phyloP scores from a whole-genome alignment of 2,888 invertebrate species.

The Halictus ligatus region DNA sequence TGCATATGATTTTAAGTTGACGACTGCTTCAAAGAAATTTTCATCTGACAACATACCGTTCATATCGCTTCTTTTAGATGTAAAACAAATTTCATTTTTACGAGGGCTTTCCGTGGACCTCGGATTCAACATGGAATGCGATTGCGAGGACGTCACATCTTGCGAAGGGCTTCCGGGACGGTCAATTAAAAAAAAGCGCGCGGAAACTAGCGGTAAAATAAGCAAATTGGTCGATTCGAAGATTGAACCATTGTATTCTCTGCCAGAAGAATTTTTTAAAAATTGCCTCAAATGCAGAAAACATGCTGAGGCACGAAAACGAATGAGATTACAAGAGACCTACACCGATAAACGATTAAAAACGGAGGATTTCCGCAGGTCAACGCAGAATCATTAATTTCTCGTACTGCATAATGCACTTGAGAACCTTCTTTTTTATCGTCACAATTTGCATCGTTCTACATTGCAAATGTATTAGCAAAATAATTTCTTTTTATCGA shows the following conservation, averaged over 20 bases:
- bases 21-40: too few species aligned
- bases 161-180: conserved; percentile 41
- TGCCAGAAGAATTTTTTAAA: conserved; percentile 87
- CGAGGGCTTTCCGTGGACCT: neutral
- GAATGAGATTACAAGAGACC: conserved; percentile 18
- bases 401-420: neutral
- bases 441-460: neutral
- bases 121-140: conserved; percentile 48
- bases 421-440: neutral
- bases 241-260: conserved; percentile 87
- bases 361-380: conserved; percentile 64
- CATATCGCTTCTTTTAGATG: neutral
- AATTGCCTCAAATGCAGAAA: conserved; percentile 35
- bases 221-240: conserved; percentile 62
- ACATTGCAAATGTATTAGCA: neutral
- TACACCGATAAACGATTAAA: conserved; percentile 51
- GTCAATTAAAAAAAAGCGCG: conserved; percentile 12
- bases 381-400: neutral
- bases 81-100: neutral
- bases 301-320: neutral
- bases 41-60: neutral
- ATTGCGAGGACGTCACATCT: conserved; percentile 35
- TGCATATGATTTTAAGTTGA: neutral
- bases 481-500: neutral
- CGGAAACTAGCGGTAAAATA: neutral